Conservation (phyloP, 1,140 invertebrate species). For the Aphaenogaster ashmeadi region DNA sequence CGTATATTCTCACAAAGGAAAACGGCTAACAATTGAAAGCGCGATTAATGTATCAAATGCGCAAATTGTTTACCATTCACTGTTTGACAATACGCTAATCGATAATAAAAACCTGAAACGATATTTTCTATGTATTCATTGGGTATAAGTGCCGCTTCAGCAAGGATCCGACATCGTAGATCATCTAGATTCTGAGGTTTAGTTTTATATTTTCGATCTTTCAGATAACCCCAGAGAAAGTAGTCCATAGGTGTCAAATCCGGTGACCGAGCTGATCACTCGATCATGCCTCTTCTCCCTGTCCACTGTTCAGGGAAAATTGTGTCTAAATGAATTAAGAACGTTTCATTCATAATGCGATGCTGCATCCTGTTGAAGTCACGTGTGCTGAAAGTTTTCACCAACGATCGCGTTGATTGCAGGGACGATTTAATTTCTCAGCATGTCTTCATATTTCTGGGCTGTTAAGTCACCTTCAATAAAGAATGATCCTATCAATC, state of each 20-base stretch:
- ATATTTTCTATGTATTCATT: neutral
- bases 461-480: neutral
- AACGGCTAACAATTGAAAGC: neutral
- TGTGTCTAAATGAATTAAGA: conserved; percentile 20
- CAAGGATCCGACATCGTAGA: neutral
- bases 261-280: neutral
- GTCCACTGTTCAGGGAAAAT: neutral
- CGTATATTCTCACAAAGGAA: neutral
- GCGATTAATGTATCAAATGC: neutral
- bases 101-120: neutral
- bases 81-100: conserved; percentile 11
- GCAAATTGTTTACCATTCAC: conserved; percentile 11
- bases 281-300: neutral
- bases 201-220: neutral
- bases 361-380: neutral
- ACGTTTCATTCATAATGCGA: conserved; percentile 4
- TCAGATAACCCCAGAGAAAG: neutral
- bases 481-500: neutral
- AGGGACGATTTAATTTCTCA: neutral
- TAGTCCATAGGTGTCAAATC: neutral
- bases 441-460: neutral
- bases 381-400: neutral
- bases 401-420: neutral
- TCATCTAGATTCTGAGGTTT: neutral
- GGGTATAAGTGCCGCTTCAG: neutral